These are phyloP conservation scores for Ctenopoma kingsleyae DNA, from an alignment of 2,797 vertebrate species.

Conservation along the genomic window DNA sequence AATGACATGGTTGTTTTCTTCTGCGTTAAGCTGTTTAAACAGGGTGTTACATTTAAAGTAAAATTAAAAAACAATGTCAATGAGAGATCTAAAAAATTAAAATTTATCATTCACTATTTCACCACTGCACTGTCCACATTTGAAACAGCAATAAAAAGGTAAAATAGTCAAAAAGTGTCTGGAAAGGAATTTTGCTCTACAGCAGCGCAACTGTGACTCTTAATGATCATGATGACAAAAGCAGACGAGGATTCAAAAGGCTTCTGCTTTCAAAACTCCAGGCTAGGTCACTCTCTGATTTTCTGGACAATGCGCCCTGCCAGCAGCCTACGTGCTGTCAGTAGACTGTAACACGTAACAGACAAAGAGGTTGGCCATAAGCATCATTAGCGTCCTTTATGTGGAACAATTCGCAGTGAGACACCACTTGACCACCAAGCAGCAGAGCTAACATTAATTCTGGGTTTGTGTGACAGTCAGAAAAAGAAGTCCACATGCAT, in stretches of 20 bases:
- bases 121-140: not conserved
- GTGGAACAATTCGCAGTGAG: conserved; percentile 47
- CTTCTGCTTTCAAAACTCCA: conserved; percentile 28
- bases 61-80: not conserved
- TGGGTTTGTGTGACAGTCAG: conserved; percentile 56
- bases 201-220: conserved; percentile 24
- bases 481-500: conserved; percentile 51
- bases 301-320: conserved; percentile 14
- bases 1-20: conserved; percentile 3
- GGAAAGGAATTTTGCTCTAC: conserved; percentile 25
- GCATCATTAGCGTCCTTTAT: conserved; percentile 66
- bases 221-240: conserved; percentile 56
- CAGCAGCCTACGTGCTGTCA: conserved; percentile 48
- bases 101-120: not conserved
- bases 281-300: conserved; percentile 10
- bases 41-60: not conserved
- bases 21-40: conserved; percentile 1
- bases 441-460: conserved; percentile 59
- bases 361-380: conserved; percentile 26
- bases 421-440: conserved; percentile 54
- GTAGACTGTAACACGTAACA: conserved; percentile 36
- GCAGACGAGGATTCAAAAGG: conserved; percentile 38
- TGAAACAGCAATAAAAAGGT: conserved; percentile 23
- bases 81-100: not conserved
- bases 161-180: conserved; percentile 43